phyloP scores from a whole-genome alignment of 1,140 invertebrate genomes.

The Drosophila biarmipes region DNA sequence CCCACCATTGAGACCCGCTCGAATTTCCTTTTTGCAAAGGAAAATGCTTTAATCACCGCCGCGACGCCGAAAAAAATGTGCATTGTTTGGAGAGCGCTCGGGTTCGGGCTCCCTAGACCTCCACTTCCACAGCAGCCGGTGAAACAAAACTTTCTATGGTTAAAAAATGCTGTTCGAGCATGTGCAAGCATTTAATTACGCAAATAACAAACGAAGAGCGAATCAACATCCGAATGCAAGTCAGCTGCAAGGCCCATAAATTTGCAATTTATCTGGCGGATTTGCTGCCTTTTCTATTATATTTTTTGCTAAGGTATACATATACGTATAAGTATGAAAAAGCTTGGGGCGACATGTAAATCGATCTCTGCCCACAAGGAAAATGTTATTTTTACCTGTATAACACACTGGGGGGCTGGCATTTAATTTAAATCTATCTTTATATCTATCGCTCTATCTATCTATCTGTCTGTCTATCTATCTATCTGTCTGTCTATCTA shows the following conservation, averaged over 20 bases:
- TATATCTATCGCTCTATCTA: too few species aligned
- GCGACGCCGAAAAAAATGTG: conserved; percentile 39
- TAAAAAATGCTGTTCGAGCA: conserved; percentile 30
- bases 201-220: conserved; percentile 63
- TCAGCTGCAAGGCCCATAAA: conserved; percentile 38
- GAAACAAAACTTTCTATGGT: conserved; percentile 61
- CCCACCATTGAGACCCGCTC: conserved; percentile 34
- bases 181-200: conserved; percentile 66
- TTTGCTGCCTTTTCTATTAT: conserved; percentile 1
- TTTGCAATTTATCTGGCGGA: conserved; percentile 54
- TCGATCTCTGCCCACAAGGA: background rate
- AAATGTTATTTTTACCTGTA: background rate
- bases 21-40: conserved; percentile 50
- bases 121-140: conserved; percentile 29
- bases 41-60: conserved; percentile 54
- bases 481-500: too few species aligned
- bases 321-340: conserved; percentile 8
- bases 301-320: conserved; percentile 15
- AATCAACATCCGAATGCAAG: conserved; percentile 33
- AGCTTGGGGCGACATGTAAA: background rate
- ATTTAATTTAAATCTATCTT: background rate
- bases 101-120: conserved; percentile 16
- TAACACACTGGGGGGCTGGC: background rate
- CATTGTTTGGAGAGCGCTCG: conserved; percentile 45
- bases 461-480: too few species aligned